Percentiles rank a stretch among this genome's conserved stretches.
Conservation (phyloP, 2,888 invertebrate genomes). For the Matsumyia berberina region DNA sequence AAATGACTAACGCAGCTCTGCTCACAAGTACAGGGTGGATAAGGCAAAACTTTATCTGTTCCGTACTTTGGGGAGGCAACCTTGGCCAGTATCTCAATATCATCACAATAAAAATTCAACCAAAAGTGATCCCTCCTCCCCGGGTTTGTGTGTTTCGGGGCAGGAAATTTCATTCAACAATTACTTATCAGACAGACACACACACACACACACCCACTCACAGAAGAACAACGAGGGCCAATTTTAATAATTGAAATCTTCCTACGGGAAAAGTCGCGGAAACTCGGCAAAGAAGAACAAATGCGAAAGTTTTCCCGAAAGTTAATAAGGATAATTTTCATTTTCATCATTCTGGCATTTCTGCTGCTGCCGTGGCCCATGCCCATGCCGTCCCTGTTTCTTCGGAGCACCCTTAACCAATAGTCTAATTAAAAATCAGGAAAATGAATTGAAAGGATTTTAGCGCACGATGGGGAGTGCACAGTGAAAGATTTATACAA, state of each 20-base stretch:
- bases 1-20: conserved; percentile 29
- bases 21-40: background rate
- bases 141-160: background rate
- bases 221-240: conserved; percentile 23
- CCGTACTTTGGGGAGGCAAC: background rate
- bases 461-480: background rate
- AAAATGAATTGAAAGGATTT: conserved; percentile 60
- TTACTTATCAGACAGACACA: conserved; percentile 35
- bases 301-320: conserved; percentile 38
- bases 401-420: conserved; percentile 27
- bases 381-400: background rate
- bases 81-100: conserved; percentile 17
- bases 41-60: background rate
- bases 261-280: conserved; percentile 1
- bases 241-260: conserved; percentile 53
- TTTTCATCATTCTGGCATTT: conserved; percentile 43
- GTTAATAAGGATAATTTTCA: conserved; percentile 60
- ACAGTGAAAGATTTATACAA: conserved; percentile 31
- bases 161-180: conserved; percentile 12
- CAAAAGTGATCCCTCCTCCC: background rate
- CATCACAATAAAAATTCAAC: conserved; percentile 10
- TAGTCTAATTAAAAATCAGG: conserved; percentile 59
- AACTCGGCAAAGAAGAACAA: conserved; percentile 16
- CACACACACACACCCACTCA: background rate
- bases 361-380: conserved; percentile 1